These are phyloP conservation scores for Todus mexicanus DNA, from an alignment of 2,797 vertebrate species.

Conservation along the genomic window DNA sequence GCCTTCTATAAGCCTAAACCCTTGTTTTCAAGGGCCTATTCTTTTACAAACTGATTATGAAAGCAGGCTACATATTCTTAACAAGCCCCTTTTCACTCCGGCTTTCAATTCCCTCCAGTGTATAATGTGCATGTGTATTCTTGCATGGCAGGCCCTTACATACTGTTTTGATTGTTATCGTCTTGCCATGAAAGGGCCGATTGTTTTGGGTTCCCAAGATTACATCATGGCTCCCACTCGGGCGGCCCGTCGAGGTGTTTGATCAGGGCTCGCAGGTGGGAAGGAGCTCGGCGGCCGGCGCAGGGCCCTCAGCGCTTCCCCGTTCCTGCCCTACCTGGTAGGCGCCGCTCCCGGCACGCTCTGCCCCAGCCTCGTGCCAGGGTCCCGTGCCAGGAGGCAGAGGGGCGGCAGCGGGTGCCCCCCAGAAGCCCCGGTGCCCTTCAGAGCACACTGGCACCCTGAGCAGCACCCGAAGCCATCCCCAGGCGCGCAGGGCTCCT, in stretches of 20 bases:
- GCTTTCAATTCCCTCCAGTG: slow-evolving; percentile 47
- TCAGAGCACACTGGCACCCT: rapidly evolving
- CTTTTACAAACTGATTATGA: slow-evolving; percentile 44
- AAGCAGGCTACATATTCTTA: slow-evolving; percentile 60
- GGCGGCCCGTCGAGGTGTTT: slow-evolving; percentile 65
- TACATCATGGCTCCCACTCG: slow-evolving; percentile 67
- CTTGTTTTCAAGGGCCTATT: slow-evolving; percentile 66
- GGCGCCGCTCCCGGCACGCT: background rate
- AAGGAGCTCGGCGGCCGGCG: slow-evolving; percentile 53
- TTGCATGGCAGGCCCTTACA: slow-evolving; percentile 74
- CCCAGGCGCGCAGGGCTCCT: rapidly evolving
- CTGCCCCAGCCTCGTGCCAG: background rate
- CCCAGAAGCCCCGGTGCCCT: background rate
- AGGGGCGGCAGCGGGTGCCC: background rate
- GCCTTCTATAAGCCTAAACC: slow-evolving; percentile 20
- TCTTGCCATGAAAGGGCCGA: slow-evolving; percentile 68
- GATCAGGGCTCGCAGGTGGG: slow-evolving; percentile 75
- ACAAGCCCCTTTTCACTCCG: slow-evolving; percentile 61
- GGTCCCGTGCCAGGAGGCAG: background rate
- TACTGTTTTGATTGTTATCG: slow-evolving; percentile 75
- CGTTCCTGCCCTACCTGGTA: slow-evolving; percentile 63
- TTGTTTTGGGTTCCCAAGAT: slow-evolving; percentile 65
- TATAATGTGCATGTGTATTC: slow-evolving; percentile 67
- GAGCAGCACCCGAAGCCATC: background rate
- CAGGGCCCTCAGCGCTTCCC: slow-evolving; percentile 55